Conservation (phyloP, 1,140 invertebrate species). For the Radopholus similis region DNA sequence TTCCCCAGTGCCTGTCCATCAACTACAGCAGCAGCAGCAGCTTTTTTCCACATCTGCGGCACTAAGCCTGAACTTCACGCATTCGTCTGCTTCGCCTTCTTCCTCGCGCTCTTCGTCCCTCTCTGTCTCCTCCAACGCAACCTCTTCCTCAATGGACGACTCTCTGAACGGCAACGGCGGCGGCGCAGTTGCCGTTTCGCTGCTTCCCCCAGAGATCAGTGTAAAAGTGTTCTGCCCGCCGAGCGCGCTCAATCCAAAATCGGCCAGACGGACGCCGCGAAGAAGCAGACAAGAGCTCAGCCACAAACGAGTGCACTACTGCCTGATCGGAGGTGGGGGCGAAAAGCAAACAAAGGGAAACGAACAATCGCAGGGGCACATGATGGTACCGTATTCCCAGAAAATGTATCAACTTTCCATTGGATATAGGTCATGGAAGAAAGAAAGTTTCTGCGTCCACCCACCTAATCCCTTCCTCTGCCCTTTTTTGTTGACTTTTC, state of each 20-base stretch:
- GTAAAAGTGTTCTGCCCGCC: conserved; percentile 46
- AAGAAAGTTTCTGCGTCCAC: background rate
- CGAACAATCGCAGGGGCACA: too few species aligned
- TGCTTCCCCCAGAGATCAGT: conserved; percentile 34
- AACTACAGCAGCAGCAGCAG: too few species aligned
- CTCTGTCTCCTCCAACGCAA: background rate
- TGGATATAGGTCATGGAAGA: background rate
- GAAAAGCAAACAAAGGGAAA: background rate
- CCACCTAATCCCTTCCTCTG: background rate
- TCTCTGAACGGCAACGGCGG: background rate
- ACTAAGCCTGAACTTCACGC: too few species aligned
- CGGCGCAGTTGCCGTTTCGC: background rate
- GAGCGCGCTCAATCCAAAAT: conserved; percentile 37
- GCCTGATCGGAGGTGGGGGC: conserved; percentile 35
- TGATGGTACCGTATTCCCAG: too few species aligned
- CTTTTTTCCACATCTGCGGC: background rate
- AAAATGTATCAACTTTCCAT: too few species aligned
- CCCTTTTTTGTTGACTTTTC: too few species aligned
- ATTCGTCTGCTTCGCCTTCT: too few species aligned
- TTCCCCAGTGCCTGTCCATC: too few species aligned
- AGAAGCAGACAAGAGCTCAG: conserved; percentile 33
- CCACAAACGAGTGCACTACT: conserved; percentile 36
- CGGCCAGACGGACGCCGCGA: conserved; percentile 23
- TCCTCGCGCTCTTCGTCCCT: conserved; percentile 11
- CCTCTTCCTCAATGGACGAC: background rate